Conservation (phyloP, 2,797 vertebrate genomes). For the Trichosurus vulpecula region DNA sequence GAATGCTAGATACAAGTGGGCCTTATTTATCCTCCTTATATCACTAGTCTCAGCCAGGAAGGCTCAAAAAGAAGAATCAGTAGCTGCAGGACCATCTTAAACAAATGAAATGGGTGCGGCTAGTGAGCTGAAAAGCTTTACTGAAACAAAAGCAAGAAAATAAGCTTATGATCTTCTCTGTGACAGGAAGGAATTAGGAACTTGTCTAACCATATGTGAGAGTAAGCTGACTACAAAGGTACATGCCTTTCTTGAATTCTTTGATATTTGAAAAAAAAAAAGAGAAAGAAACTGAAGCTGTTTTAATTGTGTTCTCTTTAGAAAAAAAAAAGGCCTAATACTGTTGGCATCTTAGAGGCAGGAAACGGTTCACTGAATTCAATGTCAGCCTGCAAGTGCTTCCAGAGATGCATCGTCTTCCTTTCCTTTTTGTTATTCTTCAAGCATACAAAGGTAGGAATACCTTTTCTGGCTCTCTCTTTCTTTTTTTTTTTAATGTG, state of each 20-base stretch:
- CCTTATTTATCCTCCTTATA: neutral
- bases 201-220: neutral
- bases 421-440: slow-evolving; percentile 68
- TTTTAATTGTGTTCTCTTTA: neutral
- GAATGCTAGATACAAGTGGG: neutral
- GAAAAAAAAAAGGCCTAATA: slow-evolving; percentile 27
- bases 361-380: neutral
- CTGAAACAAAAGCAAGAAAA: slow-evolving; percentile 46
- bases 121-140: neutral
- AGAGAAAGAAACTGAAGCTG: neutral
- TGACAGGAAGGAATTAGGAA: slow-evolving; percentile 32
- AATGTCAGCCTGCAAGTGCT: slow-evolving; percentile 31
- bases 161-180: slow-evolving; percentile 6
- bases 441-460: slow-evolving; percentile 76
- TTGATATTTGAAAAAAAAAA: slow-evolving; percentile 54
- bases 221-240: slow-evolving; percentile 55
- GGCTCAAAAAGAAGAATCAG: neutral
- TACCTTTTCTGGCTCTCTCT: slow-evolving; percentile 1
- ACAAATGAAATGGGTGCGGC: neutral
- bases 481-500: slow-evolving; percentile 17
- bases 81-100: neutral
- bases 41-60: neutral
- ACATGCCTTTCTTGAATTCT: slow-evolving; percentile 63
- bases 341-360: slow-evolving; percentile 68
- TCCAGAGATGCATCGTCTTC: slow-evolving; percentile 64